A percentile compares a stretch with the other conserved stretches of the same genome.
Conservation (phyloP, 2,113 vertebrate genomes). For the Sakesphorus luctuosus region DNA sequence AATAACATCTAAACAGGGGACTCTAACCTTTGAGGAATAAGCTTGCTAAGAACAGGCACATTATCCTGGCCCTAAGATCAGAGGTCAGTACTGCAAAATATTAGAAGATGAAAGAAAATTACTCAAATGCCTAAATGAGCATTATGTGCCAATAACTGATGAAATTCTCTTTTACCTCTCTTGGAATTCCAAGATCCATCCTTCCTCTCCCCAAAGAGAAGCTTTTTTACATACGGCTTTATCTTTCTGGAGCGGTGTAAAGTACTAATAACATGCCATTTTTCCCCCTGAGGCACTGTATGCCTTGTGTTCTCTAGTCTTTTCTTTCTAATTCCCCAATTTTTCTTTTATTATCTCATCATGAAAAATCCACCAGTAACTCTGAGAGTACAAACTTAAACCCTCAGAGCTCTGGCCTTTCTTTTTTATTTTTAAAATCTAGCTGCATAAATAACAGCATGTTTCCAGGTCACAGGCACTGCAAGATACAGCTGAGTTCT, state of each 20-base stretch:
- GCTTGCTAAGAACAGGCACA: not conserved
- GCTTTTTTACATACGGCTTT: not conserved
- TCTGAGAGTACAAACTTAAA: not conserved
- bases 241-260: not conserved
- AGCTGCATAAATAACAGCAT: not conserved
- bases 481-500: not conserved
- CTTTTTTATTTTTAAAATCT: not conserved
- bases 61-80: constrained; percentile 2
- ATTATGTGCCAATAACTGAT: not conserved
- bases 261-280: not conserved
- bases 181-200: not conserved
- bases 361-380: not conserved
- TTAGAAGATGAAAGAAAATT: not conserved
- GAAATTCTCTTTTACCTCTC: not conserved
- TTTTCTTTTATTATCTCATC: not conserved
- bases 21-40: constrained; percentile 11
- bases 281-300: not conserved
- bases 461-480: not conserved
- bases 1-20: not conserved
- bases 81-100: not conserved
- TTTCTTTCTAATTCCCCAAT: not conserved
- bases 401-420: not conserved
- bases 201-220: not conserved
- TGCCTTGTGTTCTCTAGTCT: not conserved
- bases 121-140: not conserved